These are phyloP conservation scores for Mayetiola destructor DNA, from an alignment of 2,888 invertebrate species.

Conservation along the genomic window DNA sequence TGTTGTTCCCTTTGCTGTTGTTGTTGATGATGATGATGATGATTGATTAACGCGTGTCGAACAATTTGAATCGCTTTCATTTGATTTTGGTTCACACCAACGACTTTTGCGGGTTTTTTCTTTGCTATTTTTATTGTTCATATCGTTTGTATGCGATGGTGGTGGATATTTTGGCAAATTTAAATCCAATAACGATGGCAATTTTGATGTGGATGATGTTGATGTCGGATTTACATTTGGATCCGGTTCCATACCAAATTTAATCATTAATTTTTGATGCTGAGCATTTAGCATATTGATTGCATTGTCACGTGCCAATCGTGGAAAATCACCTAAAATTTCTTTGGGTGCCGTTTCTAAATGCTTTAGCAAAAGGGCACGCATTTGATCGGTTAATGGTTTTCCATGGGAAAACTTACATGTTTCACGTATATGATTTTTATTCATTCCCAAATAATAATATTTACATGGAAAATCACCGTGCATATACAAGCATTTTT, in stretches of 20 bases:
- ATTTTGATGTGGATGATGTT: slow-evolving; percentile 15
- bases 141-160: not conserved
- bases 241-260: slow-evolving; percentile 29
- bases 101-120: slow-evolving; percentile 33
- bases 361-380: slow-evolving; percentile 52
- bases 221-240: not conserved
- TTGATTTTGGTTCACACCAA: slow-evolving; percentile 26
- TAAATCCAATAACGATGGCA: slow-evolving; percentile 33
- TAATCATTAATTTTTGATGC: slow-evolving; percentile 37
- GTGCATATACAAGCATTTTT: slow-evolving; percentile 93
- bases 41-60: slow-evolving; percentile 17
- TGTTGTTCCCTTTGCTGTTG: too few relatives aligned
- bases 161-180: not conserved
- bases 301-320: slow-evolving; percentile 65
- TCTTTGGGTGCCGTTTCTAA: slow-evolving; percentile 84
- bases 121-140: not conserved
- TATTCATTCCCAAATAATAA: slow-evolving; percentile 84
- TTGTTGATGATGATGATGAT: not conserved
- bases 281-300: slow-evolving; percentile 38
- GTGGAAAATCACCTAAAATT: slow-evolving; percentile 77
- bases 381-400: slow-evolving; percentile 66
- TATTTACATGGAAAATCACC: slow-evolving; percentile 95
- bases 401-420: slow-evolving; percentile 90
- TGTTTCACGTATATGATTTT: slow-evolving; percentile 64
- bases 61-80: slow-evolving; percentile 6